These are phyloP conservation scores for Smutsia temminckii DNA, from an alignment of 2,797 vertebrate genomes.

Conservation along the genomic window DNA sequence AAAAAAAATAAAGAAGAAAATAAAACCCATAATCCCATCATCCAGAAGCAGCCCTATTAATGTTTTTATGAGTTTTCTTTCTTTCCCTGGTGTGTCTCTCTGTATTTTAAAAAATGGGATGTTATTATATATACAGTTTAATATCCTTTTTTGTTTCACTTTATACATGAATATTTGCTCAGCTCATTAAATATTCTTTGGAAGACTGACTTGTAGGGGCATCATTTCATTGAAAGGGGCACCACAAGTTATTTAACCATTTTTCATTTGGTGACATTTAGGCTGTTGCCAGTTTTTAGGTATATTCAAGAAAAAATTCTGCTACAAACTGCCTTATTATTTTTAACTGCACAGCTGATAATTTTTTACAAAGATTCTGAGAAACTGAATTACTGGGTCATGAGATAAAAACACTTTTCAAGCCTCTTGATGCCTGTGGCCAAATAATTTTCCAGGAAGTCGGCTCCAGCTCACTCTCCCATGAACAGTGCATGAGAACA, in stretches of 20 bases:
- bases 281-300: background rate
- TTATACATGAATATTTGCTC: background rate
- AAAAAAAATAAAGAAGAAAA: background rate
- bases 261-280: constrained; percentile 23
- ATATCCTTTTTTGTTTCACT: constrained; percentile 6
- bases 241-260: background rate
- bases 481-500: background rate
- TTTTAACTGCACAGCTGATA: background rate
- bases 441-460: constrained; percentile 30
- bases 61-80: background rate
- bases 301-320: constrained; percentile 11
- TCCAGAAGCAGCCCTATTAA: background rate
- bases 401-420: background rate
- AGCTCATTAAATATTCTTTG: constrained; percentile 34
- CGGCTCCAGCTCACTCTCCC: background rate
- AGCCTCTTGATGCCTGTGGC: background rate
- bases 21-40: background rate
- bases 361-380: background rate
- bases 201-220: background rate
- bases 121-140: background rate
- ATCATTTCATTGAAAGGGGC: background rate
- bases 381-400: constrained; percentile 24
- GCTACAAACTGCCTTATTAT: background rate
- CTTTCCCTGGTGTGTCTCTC: background rate
- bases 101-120: background rate